Evolutionary conservation across 2,888 invertebrate genomes (phyloP).

Genomic region (Hypselothyrea guttata): DNA sequence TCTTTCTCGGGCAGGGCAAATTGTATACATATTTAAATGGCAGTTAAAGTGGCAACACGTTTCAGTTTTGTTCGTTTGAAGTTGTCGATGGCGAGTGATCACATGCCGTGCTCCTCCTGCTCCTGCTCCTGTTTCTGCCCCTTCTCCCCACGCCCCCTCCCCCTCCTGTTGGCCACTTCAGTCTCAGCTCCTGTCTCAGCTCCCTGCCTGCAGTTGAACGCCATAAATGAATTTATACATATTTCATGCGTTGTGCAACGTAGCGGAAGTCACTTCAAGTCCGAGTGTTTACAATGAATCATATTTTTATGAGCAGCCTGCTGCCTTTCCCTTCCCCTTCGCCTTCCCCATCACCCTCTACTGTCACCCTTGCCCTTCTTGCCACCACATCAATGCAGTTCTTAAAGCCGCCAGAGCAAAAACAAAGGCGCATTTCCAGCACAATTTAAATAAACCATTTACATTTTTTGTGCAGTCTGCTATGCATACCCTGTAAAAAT

Average conservation of each 20-base stretch:
- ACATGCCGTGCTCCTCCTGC: constrained; percentile 42
- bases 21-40: constrained; percentile 77
- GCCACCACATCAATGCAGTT: constrained; percentile 35
- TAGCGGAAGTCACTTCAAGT: constrained; percentile 55
- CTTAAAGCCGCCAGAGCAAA: constrained; percentile 32
- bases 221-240: constrained; percentile 67
- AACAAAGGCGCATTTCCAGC: constrained; percentile 43
- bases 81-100: constrained; percentile 56
- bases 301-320: constrained; percentile 56
- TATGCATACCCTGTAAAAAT: too few relatives aligned
- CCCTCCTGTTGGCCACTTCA: constrained; percentile 5
- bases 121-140: constrained; percentile 11
- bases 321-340: neutral
- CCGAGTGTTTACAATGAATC: constrained; percentile 65
- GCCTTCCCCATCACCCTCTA: too few relatives aligned
- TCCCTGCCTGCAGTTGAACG: constrained; percentile 2
- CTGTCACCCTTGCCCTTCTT: neutral
- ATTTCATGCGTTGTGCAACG: constrained; percentile 65
- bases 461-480: too few relatives aligned
- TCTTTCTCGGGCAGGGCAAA: constrained; percentile 53
- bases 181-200: constrained; percentile 16
- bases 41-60: constrained; percentile 78
- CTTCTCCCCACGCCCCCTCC: constrained; percentile 11
- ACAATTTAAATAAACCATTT: constrained; percentile 39
- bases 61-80: constrained; percentile 67